A percentile compares a stretch with the other conserved stretches of the same genome.
These are phyloP conservation scores for Drosophila paulistorum DNA, from an alignment of 1,140 invertebrate genomes.

Conservation along the genomic window DNA sequence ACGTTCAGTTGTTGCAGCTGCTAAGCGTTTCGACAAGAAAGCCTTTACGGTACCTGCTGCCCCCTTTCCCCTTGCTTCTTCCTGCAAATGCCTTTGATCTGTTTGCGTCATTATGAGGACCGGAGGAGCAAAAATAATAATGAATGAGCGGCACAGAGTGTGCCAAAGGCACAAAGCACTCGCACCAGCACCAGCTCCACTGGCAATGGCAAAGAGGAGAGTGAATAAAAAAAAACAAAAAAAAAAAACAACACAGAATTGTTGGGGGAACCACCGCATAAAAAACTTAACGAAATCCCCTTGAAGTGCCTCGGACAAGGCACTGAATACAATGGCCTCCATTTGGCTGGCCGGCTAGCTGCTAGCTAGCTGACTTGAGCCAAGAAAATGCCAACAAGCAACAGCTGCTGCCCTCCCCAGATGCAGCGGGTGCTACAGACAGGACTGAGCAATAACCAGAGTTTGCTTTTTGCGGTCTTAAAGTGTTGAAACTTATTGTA, in stretches of 20 bases:
- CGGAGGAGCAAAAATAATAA: slow-evolving; percentile 57
- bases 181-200: not conserved
- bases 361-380: slow-evolving; percentile 24
- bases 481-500: slow-evolving; percentile 44
- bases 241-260: slow-evolving; percentile 43
- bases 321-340: slow-evolving; percentile 71
- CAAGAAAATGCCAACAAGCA: slow-evolving; percentile 63
- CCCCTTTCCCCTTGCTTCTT: not conserved
- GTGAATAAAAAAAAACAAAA: slow-evolving; percentile 38
- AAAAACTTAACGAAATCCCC: slow-evolving; percentile 50
- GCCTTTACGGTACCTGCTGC: too few relatives aligned
- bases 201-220: not conserved
- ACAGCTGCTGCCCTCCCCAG: slow-evolving; percentile 55
- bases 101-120: slow-evolving; percentile 55
- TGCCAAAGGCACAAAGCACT: slow-evolving; percentile 61
- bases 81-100: slow-evolving; percentile 67
- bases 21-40: slow-evolving; percentile 32
- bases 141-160: slow-evolving; percentile 38
- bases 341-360: not conserved
- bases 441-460: slow-evolving; percentile 4
- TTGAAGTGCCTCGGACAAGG: slow-evolving; percentile 49
- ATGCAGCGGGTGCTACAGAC: not conserved
- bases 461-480: slow-evolving; percentile 54
- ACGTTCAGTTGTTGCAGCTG: slow-evolving; percentile 53
- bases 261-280: slow-evolving; percentile 36